Percentiles rank a stretch among this genome's conserved stretches.
phyloP scores from a whole-genome alignment of 1,140 invertebrate species.

The Drosophila truncata region DNA sequence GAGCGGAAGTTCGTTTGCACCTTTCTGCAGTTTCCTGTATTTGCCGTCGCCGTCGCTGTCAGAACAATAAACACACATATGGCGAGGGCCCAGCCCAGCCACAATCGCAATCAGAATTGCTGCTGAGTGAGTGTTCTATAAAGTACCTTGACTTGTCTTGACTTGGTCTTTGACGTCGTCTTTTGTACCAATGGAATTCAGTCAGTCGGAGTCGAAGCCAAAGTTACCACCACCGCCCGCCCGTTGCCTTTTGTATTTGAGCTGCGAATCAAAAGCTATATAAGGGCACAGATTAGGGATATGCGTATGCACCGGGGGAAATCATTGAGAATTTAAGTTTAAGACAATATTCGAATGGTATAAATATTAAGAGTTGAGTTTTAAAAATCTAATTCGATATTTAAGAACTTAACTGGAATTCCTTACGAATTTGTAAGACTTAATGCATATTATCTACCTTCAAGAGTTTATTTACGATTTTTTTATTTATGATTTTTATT shows the following conservation, averaged over 20 bases:
- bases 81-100: slow-evolving; percentile 22
- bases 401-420: no score
- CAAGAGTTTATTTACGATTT: no score
- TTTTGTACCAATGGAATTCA: slow-evolving; percentile 53
- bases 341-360: not conserved
- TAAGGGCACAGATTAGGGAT: slow-evolving; percentile 12
- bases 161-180: slow-evolving; percentile 75
- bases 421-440: no score
- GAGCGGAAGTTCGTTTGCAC: slow-evolving; percentile 84
- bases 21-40: slow-evolving; percentile 83
- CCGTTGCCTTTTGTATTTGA: slow-evolving; percentile 54
- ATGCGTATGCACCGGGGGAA: slow-evolving; percentile 35
- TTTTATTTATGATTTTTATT: not conserved
- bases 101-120: slow-evolving; percentile 30
- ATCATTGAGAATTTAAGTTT: not conserved
- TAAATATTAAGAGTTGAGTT: not conserved
- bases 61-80: slow-evolving; percentile 55
- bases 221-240: slow-evolving; percentile 27
- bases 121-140: slow-evolving; percentile 41
- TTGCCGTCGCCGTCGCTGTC: slow-evolving; percentile 41
- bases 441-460: no score
- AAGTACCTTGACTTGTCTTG: slow-evolving; percentile 67
- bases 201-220: slow-evolving; percentile 18
- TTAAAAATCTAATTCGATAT: not conserved
- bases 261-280: slow-evolving; percentile 73